phyloP scores from a whole-genome alignment of 2,888 invertebrate genomes.

The Epinotia demarniana region DNA sequence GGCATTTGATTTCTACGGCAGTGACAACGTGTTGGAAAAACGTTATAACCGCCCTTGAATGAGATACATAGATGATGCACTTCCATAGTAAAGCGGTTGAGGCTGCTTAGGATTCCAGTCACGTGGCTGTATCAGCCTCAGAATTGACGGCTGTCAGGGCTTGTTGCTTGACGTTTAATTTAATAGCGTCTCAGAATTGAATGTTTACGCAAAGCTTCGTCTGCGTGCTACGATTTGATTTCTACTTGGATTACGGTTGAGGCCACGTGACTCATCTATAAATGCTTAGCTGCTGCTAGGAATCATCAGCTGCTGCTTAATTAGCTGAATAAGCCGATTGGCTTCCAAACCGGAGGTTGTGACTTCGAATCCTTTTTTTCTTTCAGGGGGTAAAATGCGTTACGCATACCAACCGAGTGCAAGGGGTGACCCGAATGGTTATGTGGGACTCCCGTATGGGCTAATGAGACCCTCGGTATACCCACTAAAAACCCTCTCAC shows the following conservation, averaged over 20 bases:
- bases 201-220: conserved; percentile 10
- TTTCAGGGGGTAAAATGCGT: too few relatives aligned
- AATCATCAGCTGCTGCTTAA: too few relatives aligned
- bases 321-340: too few relatives aligned
- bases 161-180: conserved; percentile 28
- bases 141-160: conserved; percentile 26
- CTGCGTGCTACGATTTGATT: conserved; percentile 8
- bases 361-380: too few relatives aligned
- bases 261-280: not conserved
- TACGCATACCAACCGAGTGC: too few relatives aligned
- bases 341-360: too few relatives aligned
- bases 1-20: not conserved
- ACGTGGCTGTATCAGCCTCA: conserved; percentile 19
- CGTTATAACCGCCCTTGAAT: not conserved
- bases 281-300: not conserved
- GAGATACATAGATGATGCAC: not conserved
- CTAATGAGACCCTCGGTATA: too few relatives aligned
- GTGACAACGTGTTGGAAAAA: not conserved
- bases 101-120: conserved; percentile 15
- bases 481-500: too few relatives aligned
- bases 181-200: conserved; percentile 11
- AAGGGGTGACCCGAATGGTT: too few relatives aligned
- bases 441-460: too few relatives aligned
- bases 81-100: not conserved
- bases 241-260: not conserved